Evolutionary conservation across 1,140 invertebrate genomes (phyloP).

Genomic region (Galleria mellonella): DNA sequence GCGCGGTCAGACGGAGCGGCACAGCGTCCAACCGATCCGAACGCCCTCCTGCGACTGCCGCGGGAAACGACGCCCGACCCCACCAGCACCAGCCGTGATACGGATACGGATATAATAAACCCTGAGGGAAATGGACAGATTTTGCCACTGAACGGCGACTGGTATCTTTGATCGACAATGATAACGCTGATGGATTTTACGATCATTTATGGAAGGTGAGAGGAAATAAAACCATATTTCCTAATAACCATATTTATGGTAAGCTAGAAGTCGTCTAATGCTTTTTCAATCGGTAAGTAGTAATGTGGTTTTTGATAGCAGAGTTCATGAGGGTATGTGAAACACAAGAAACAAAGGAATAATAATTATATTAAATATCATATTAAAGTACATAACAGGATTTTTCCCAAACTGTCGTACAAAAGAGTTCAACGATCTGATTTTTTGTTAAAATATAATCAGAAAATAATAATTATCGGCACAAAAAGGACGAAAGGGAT

Average conservation of each 20-base stretch:
- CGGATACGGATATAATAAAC: constrained; percentile 30
- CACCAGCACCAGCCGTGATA: constrained; percentile 1
- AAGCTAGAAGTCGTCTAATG: no score
- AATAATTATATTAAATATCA: no score
- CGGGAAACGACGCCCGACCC: constrained; percentile 2
- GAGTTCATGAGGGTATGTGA: no score
- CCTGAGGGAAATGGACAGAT: constrained; percentile 49
- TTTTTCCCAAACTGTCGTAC: constrained; percentile 10
- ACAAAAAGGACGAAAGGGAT: no score
- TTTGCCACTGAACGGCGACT: constrained; percentile 41
- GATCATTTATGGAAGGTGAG: background rate
- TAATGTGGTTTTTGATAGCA: no score
- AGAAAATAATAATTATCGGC: background rate
- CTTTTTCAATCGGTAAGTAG: no score
- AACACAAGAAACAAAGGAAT: no score
- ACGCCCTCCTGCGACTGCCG: constrained; percentile 55
- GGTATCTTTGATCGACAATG: constrained; percentile 34
- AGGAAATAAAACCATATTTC: no score
- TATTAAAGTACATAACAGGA: no score
- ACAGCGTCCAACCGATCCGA: constrained; percentile 35
- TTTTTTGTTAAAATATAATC: background rate
- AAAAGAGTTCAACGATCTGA: constrained; percentile 50
- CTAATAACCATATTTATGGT: no score
- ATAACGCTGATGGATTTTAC: constrained; percentile 27
- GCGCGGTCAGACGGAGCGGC: constrained; percentile 10